Evolutionary conservation across 1,140 invertebrate genomes (phyloP), one percentile per base, ranked within the genome.

Genomic region (Lamellibrachia luymesi): DNA sequence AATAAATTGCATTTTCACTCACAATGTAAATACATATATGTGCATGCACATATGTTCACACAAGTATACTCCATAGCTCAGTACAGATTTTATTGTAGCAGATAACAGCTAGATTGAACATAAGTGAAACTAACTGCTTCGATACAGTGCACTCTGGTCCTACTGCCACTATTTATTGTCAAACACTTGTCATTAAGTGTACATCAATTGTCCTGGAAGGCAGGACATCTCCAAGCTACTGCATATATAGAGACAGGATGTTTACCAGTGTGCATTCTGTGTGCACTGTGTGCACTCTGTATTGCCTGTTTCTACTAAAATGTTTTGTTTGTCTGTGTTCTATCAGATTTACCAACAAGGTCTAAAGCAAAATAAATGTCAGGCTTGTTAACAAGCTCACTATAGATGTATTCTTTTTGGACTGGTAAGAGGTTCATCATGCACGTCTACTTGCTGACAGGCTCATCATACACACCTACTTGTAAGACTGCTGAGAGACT

Each of bases 401-500:
- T 99, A 98, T 56, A 56, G 13, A 56, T 13, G 38, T 38, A 38
- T 38, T 7, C 52, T 56, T 56, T 6, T 56, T 7, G 13, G 52
- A 56, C 52, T 56, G 52, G 6, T 56, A 13, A 56, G 6, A 56
- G 52, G 52, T 13, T 56, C 52, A 56, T 7, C 13, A 56, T 56
- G 13, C 6, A 91, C 27, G 25, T 97, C 97, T 97, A 99, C 98
- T 98, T 99, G 96, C 96, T 98, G 97, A 96, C 98, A 99, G 99
- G 91, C 98, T 97, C 94, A 98, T 94, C 99, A 98, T 97, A 99
- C 98, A 80, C 99, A 96, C 93, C 98, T 98, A 93, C 98, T 98
- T 95, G 98, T 98, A 50, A 99, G 97, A 95, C 99, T 98, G 95
- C 98, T 98, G 25, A 98, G 97, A 90, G 99, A 96, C 94, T 98